Evolutionary conservation across 2,797 vertebrate species (phyloP).

Genomic region (Smutsia gigantea): DNA sequence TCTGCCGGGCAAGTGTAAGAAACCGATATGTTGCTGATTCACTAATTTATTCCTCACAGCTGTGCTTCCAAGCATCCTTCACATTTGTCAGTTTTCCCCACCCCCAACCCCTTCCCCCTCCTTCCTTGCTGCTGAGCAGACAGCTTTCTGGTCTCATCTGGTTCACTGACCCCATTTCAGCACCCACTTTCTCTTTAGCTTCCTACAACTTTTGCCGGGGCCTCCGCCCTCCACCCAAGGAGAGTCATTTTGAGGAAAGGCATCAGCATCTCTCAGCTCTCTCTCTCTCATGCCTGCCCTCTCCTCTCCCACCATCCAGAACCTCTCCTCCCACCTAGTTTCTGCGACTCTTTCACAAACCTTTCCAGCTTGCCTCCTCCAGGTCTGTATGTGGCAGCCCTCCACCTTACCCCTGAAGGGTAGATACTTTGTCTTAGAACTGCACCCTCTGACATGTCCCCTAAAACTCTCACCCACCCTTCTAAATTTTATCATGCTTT

Average conservation of each 20-base stretch:
- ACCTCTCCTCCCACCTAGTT: background rate
- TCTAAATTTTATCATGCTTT: background rate
- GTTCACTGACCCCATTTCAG: background rate
- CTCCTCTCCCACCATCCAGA: background rate
- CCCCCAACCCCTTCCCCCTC: background rate
- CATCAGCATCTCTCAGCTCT: background rate
- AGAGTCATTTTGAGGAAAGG: background rate
- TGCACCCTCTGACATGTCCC: background rate
- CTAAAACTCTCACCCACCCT: background rate
- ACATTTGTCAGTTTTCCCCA: background rate
- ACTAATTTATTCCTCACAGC: background rate
- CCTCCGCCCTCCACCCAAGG: rapidly evolving
- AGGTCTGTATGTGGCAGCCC: background rate
- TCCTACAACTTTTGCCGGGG: background rate
- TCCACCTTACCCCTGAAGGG: background rate
- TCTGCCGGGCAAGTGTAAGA: background rate
- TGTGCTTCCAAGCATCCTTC: background rate
- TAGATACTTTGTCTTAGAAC: background rate
- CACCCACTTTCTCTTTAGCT: background rate
- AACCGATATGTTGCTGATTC: background rate
- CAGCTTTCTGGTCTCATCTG: background rate
- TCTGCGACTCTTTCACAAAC: background rate
- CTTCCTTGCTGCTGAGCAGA: background rate
- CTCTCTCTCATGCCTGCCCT: background rate
- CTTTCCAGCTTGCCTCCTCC: background rate